Base-by-base conservation (phyloP, 2,888 invertebrate genomes). In the Pandemis cinnamomeana region DNA sequence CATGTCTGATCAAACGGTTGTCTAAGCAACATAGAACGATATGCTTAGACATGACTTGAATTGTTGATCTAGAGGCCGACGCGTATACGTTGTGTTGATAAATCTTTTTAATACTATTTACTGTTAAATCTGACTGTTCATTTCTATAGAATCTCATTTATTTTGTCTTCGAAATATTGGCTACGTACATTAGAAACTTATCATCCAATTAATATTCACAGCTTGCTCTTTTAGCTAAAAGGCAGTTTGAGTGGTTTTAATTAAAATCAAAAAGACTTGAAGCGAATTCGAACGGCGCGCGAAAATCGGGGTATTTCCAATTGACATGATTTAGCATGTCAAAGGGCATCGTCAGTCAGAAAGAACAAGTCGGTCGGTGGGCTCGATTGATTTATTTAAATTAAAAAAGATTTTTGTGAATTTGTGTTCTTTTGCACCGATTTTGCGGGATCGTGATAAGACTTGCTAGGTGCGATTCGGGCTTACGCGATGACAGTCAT, bases 291-390 rank as follows among this genome's bases (percentile, higher is more conserved):
- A 48, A 48, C 66, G 60, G 60, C 60, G 67, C 60, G 67, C 71
- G 63, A 71, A 60, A 51, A 71, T 20, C 66, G 63, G 20, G 20
- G 44, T 10, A 13, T 11, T 66, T 60, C 42, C 51, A 67, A 67
- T 67, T 60, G 66, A 60, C 42, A 71, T 67, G 60, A 55, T 67
- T 71, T 71, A 46, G 63, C 63, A 63, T 63, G 63, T 63, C 63
- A 63, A 63, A 63, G 63, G 20, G 13, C 15, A 11, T 46, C 46
- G 63, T 15, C 63, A 44, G 46, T 44, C 63, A 44, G 46, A 46
- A 63, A 63, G 46, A 46, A 11, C 63, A 27, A 20, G 20, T 46
- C 10, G 63, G 20, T 10, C 20, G 27, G 11, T 27, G 5, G 62
- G 44, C 46, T 41, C 41, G 8, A 61, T 41, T 41, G 41, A 58